Evolutionary conservation across 2,113 vertebrate species (phyloP), one percentile per base, ranked within the genome.

Genomic region (Blennius ocellaris): DNA sequence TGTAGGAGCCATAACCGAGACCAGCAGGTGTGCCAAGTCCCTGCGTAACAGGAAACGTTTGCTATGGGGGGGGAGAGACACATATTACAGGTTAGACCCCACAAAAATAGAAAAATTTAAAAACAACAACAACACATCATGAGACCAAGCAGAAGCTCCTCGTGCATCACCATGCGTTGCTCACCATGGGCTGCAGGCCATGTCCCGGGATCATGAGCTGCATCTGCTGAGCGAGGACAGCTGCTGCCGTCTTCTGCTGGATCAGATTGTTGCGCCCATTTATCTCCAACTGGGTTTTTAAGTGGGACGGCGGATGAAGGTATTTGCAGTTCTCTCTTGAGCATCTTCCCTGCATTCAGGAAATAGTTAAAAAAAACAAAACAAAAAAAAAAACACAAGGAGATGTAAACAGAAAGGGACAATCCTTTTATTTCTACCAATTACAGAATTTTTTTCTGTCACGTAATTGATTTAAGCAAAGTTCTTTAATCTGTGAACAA

Each of bases 291-390:
- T 98, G 97, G 53, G 96, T 98, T 95, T 98, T 98, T 81, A 98
- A 94, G 93, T 98, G 97, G 50, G 95, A 96, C 54, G 97, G 97
- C 69, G 97, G 97, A 86, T 98, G 97, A 87, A 98, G 96, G 83
- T 98, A 98, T 87, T 98, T 98, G 95, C 97, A 98, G 91, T 98
- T 98, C 90, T 98, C 97, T 88, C 97, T 95, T 60, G 96, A 96
- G 89, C 97, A 98, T 73, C 96, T 94, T n/a, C 97, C 96, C 97
- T 98, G 89, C 8, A 86, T 91, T 68, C 76, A 30, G 21, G 21
- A 30, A 30, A 30, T 30, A 30, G 21, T 30, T 2, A 30, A 30
- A 30, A 30, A 30, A 30, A 30, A 30, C 2, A 60, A 71, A 48
- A 8, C n/a, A n/a, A 41, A 36, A 49, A 16, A 50, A 58, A 47